A percentile compares a stretch with the other conserved stretches of the same genome.
phyloP scores from a whole-genome alignment of 2,113 vertebrate species.

The Tragelaphus strepsiceros region DNA sequence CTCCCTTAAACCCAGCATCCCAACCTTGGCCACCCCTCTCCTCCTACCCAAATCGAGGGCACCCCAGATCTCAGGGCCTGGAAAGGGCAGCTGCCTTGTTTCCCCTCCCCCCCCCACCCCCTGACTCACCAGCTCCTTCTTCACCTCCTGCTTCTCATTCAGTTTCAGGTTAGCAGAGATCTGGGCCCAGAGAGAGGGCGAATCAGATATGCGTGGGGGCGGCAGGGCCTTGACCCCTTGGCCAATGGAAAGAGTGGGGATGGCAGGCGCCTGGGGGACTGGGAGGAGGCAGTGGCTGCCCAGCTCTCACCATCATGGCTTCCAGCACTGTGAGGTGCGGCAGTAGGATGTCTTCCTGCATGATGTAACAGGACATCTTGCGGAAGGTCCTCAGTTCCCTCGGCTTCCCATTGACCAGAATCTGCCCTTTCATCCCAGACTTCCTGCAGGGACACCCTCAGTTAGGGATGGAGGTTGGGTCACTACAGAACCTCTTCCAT shows the following conservation, averaged over 20 bases:
- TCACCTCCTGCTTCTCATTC: conserved; percentile 94
- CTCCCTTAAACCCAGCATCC: neutral
- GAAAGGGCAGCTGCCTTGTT: neutral
- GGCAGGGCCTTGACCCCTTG: neutral
- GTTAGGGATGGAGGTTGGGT: neutral
- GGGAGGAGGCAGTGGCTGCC: neutral
- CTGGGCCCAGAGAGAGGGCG: conserved; percentile 71
- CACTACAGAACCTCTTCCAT: neutral
- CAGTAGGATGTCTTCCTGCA: conserved; percentile 98
- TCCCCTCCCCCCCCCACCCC: neutral
- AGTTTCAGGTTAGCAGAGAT: conserved; percentile 97
- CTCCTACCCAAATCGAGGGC: neutral
- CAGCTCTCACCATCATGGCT: conserved; percentile 94
- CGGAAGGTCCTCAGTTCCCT: conserved; percentile 96
- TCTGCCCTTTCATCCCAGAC: conserved; percentile 97
- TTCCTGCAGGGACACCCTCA: conserved; percentile 80
- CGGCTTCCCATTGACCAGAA: conserved; percentile 91
- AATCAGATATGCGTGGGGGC: fast-evolving
- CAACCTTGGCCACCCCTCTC: neutral
- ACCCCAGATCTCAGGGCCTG: neutral
- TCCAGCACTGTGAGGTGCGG: conserved; percentile 93
- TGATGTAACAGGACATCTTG: conserved; percentile 99
- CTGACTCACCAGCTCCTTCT: conserved; percentile 93
- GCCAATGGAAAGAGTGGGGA: neutral
- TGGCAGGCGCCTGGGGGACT: neutral